Base-by-base conservation (phyloP, 2,113 vertebrate species). In the Passerina amoena region DNA sequence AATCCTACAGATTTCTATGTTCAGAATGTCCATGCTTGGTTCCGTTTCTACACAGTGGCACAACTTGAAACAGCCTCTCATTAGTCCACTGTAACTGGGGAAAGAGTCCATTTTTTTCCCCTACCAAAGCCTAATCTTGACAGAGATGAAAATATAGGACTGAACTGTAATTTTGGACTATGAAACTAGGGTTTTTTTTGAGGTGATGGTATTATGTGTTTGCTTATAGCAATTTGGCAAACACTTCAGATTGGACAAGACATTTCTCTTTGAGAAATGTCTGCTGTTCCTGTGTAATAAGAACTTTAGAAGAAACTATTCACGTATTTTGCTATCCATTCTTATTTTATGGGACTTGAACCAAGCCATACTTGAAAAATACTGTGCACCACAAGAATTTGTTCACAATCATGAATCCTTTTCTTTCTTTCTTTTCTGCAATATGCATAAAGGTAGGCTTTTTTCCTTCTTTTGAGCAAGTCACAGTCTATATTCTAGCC, bases 361-460 rank as follows among this genome's bases (percentile, higher is more conserved):
- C 82, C 91, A 97, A 93, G 82, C 78, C 75, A 38, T 76, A 59
- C 82, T 92, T 82, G 70, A 94, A 92, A 96, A 92, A 92, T 82
- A 42, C 51, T 88, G 70, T 2, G 7, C 23, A 69, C 73, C 93
- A 66, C 94, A 95, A 92, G 81, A 95, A 94, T 82, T 91, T 1
- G 0, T 85, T 88, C 69, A 85, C n/a, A 80, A 45, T 76, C 10
- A 50, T 27, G 21, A 91, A 96, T 56, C 22, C 68, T 66, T 77
- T 64, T 54, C 31, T 70, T 60, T 42, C 18, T 8, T 60, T 63
- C 28, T 63, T 44, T 45, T 25, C 22, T 78, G 53, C 14, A 60
- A 14, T 56, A 38, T 65, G 18, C 14, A n/a, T 63, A 86, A 65
- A 87, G 18, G 35, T 65, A 16, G 24, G 0, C 0, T 5, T 47